phyloP scores from a whole-genome alignment of 2,888 invertebrate genomes.

The Morpho achilles region DNA sequence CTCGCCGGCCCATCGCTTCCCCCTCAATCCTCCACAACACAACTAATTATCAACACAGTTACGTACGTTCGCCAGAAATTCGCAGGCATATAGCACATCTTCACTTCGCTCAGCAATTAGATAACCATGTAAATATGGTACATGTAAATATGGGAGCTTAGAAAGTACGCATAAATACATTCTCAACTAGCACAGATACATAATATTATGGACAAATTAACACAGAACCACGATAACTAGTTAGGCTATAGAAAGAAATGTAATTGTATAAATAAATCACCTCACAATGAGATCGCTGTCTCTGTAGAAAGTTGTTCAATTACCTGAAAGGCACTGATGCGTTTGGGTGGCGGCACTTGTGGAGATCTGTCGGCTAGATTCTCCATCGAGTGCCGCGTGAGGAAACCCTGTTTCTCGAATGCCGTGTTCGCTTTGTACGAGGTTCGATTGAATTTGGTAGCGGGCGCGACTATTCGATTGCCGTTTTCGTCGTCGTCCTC shows the following conservation, averaged over 20 bases:
- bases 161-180: slow-evolving; percentile 56
- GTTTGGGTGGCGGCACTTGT: slow-evolving; percentile 72
- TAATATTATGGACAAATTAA: slow-evolving; percentile 29
- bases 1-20: slow-evolving; percentile 44
- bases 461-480: slow-evolving; percentile 75
- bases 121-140: slow-evolving; percentile 47
- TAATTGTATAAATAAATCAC: slow-evolving; percentile 39
- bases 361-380: slow-evolving; percentile 80
- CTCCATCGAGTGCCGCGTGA: slow-evolving; percentile 85
- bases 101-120: slow-evolving; percentile 56
- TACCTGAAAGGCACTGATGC: slow-evolving; percentile 78
- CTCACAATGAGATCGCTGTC: slow-evolving; percentile 44
- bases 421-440: slow-evolving; percentile 54
- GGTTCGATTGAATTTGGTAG: slow-evolving; percentile 67
- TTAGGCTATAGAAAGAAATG: slow-evolving; percentile 28
- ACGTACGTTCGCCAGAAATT: slow-evolving; percentile 45
- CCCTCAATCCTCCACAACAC: slow-evolving; percentile 35
- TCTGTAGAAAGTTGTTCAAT: slow-evolving; percentile 58
- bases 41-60: slow-evolving; percentile 6
- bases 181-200: slow-evolving; percentile 30
- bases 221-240: slow-evolving; percentile 25
- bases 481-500: slow-evolving; percentile 82
- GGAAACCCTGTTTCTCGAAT: slow-evolving; percentile 69
- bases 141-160: slow-evolving; percentile 48
- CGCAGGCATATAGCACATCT: slow-evolving; percentile 39